phyloP scores from a whole-genome alignment of 2,797 vertebrate genomes.

The Calcarius lapponicus region DNA sequence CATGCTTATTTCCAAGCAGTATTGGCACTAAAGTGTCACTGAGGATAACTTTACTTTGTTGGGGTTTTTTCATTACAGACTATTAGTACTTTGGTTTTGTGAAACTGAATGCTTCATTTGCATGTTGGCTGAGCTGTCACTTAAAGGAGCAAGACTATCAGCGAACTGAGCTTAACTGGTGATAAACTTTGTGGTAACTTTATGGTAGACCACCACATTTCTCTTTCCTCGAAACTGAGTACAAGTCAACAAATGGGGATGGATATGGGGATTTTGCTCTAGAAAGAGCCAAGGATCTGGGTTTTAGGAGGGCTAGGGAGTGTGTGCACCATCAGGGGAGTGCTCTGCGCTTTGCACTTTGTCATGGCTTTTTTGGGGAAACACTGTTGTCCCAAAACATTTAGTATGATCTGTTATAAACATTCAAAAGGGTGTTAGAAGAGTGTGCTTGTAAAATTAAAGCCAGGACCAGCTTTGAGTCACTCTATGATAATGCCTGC shows the following conservation, averaged over 20 bases:
- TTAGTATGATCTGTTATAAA: background rate
- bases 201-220: background rate
- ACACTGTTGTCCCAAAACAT: background rate
- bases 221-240: background rate
- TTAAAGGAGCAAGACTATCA: background rate
- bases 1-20: background rate
- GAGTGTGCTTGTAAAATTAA: conserved; percentile 3
- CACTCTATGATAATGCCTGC: background rate
- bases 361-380: background rate
- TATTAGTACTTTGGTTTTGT: background rate
- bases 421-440: background rate
- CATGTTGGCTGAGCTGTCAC: background rate
- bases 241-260: background rate
- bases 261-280: background rate
- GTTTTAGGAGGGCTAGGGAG: background rate
- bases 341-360: fast-evolving
- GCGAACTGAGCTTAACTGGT: background rate
- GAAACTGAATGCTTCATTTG: background rate
- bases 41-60: background rate
- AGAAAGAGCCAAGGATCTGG: background rate
- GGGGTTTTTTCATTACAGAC: background rate
- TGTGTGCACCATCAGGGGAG: background rate
- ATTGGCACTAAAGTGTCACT: background rate
- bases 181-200: background rate
- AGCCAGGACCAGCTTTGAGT: background rate